Evolutionary conservation across 1,140 invertebrate species (phyloP), one percentile per base, ranked within the genome.

Genomic region (Hylaeus anthracinus): DNA sequence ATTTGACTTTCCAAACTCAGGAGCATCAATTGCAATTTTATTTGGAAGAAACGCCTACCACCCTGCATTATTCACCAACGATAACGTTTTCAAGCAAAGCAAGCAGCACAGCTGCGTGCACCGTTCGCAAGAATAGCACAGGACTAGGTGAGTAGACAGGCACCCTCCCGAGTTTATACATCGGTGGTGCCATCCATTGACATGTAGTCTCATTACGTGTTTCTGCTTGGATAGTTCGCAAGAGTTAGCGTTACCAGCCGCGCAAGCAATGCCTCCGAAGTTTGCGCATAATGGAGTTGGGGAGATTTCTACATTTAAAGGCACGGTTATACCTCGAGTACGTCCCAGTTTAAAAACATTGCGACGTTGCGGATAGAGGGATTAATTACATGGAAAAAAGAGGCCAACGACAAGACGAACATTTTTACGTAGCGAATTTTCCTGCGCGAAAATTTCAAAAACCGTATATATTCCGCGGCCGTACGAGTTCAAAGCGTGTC

Each of bases 151-250:
- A 48, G 26, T 26, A 26, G 53, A 39, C 64, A 53, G 6, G 66
- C 51, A 45, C 37, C 43, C 26, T 26, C 69, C 64, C 45, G 65
- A 69, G 65, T 80, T 75, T 80, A 75, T 75, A 79, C 72, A 81
- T 81, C 61, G 56, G 77, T 73, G 83, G 70, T 81, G 73, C 83
- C 83, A 85, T 85, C 79, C 83, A 72, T 86, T 71, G 84, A 72
- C 79, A 58, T 45, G 70, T 56, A 75, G 64, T 75, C 72, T 80
- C 65, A 61, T 75, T 74, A 80, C 79, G 48, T 75, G 48, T 74
- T 74, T 74, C 72, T 69, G 72, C 72, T 75, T 75, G 55, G 61
- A 67, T 74, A 75, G 72, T 80, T 80, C n/a, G 72, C 71, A 41
- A 73, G 77, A 69, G 65, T 74, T 80, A 67, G 72, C 72, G 72